Evolutionary conservation across 2,113 vertebrate genomes (phyloP).

Genomic region (Mesembrinibis cayennensis): DNA sequence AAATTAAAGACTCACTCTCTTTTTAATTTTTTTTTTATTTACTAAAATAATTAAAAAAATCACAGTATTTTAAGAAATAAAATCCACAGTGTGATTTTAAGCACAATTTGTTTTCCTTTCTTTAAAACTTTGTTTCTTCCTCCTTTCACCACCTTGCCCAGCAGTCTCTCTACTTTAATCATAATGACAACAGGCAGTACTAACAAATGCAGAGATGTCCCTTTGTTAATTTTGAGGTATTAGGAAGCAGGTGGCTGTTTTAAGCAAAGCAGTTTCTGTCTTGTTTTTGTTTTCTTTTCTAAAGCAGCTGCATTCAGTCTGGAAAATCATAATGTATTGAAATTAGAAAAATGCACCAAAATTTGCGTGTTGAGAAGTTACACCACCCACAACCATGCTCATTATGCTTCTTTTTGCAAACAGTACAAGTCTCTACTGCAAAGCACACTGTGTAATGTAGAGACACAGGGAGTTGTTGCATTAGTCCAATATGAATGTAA

Average conservation of each 20-base stretch:
- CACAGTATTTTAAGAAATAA: conserved; percentile 82
- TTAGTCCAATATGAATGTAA: conserved; percentile 35
- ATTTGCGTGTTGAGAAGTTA: conserved; percentile 61
- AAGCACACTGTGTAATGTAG: neutral
- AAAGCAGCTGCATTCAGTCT: conserved; percentile 73
- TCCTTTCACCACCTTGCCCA: conserved; percentile 74
- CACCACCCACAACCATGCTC: conserved; percentile 44
- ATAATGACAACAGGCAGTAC: conserved; percentile 71
- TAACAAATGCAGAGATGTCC: conserved; percentile 75
- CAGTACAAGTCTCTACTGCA: conserved; percentile 51
- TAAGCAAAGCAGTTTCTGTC: conserved; percentile 71
- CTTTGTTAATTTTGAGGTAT: conserved; percentile 78
- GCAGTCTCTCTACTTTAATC: conserved; percentile 75
- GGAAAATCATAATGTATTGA: conserved; percentile 76
- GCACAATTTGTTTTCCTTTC: conserved; percentile 75
- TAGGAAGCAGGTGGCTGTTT: conserved; percentile 76
- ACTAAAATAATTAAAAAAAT: conserved; percentile 78
- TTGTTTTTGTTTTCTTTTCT: conserved; percentile 2
- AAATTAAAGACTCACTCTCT: conserved; percentile 64
- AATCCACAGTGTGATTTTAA: conserved; percentile 74
- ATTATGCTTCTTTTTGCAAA: conserved; percentile 31
- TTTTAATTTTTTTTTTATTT: conserved; percentile 69
- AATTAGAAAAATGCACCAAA: conserved; percentile 74
- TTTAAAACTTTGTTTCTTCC: conserved; percentile 69
- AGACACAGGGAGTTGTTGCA: conserved; percentile 31